phyloP scores from a whole-genome alignment of 2,888 invertebrate genomes.

The Silvanus unidentatus region DNA sequence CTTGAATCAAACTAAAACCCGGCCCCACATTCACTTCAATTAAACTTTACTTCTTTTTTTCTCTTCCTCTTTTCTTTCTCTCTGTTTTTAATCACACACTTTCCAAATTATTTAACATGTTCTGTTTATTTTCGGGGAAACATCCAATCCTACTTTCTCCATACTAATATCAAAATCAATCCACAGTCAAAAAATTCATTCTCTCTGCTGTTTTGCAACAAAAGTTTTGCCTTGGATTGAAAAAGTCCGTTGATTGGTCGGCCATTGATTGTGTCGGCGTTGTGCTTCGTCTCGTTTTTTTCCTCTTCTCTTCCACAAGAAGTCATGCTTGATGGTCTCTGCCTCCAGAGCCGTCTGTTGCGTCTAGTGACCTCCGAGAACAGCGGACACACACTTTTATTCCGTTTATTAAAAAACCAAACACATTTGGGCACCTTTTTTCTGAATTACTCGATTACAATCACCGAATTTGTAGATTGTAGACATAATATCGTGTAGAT shows the following conservation, averaged over 20 bases:
- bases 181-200: not conserved
- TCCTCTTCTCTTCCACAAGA: too few relatives aligned
- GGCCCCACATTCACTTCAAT: conserved; percentile 3
- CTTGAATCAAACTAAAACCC: conserved; percentile 11
- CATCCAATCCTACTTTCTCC: too few relatives aligned
- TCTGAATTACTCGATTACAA: too few relatives aligned
- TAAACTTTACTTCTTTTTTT: not conserved
- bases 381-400: conserved; percentile 21
- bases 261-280: conserved; percentile 47
- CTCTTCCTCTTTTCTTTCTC: too few relatives aligned
- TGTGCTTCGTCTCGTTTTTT: conserved; percentile 24
- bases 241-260: conserved; percentile 46
- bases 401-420: conserved; percentile 16
- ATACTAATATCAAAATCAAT: not conserved
- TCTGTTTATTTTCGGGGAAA: not conserved
- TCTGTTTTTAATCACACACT: too few relatives aligned
- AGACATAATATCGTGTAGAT: conserved; percentile 24
- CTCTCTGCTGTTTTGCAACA: too few relatives aligned
- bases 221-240: conserved; percentile 28
- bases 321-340: too few relatives aligned
- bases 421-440: too few relatives aligned
- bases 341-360: conserved; percentile 12
- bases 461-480: too few relatives aligned
- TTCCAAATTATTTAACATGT: too few relatives aligned
- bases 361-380: conserved; percentile 34